Evolutionary conservation across 1,140 invertebrate genomes (phyloP).

Genomic region (Meloidogyne chitwoodi): DNA sequence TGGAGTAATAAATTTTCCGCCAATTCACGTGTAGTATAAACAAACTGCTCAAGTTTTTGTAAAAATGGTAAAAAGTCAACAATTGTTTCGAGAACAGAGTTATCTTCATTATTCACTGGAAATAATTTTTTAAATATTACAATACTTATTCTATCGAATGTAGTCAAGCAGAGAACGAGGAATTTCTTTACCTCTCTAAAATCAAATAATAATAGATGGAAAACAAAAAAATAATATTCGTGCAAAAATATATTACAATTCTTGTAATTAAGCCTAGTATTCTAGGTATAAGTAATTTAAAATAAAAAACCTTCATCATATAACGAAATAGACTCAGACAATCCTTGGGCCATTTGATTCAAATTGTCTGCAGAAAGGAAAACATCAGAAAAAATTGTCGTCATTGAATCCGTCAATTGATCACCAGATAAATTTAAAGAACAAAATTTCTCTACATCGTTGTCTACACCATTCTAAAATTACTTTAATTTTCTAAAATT

Average conservation of each 20-base stretch:
- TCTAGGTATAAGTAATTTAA: too few species aligned
- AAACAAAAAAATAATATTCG: too few species aligned
- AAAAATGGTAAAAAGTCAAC: conserved; percentile 46
- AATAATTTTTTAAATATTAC: too few species aligned
- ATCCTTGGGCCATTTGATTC: conserved; percentile 11
- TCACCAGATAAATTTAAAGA: conserved; percentile 19
- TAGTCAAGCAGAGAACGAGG: too few species aligned
- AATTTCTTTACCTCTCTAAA: too few species aligned
- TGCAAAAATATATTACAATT: too few species aligned
- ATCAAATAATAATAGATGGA: too few species aligned
- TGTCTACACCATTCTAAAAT: not conserved
- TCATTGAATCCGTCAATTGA: conserved; percentile 29
- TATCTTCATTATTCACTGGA: conserved; percentile 18
- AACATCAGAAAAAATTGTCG: conserved; percentile 27
- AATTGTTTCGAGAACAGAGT: conserved; percentile 26
- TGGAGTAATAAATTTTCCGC: conserved; percentile 69
- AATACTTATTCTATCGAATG: too few species aligned
- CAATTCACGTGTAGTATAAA: conserved; percentile 69
- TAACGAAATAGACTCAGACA: conserved; percentile 29
- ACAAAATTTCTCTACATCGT: not conserved
- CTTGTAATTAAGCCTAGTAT: too few species aligned
- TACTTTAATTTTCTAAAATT: not conserved
- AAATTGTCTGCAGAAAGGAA: conserved; percentile 32
- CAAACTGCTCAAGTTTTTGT: conserved; percentile 68
- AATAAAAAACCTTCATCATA: conserved; percentile 36